Base-by-base conservation (phyloP, 2,797 vertebrate genomes). In the Decapterus maruadsi region DNA sequence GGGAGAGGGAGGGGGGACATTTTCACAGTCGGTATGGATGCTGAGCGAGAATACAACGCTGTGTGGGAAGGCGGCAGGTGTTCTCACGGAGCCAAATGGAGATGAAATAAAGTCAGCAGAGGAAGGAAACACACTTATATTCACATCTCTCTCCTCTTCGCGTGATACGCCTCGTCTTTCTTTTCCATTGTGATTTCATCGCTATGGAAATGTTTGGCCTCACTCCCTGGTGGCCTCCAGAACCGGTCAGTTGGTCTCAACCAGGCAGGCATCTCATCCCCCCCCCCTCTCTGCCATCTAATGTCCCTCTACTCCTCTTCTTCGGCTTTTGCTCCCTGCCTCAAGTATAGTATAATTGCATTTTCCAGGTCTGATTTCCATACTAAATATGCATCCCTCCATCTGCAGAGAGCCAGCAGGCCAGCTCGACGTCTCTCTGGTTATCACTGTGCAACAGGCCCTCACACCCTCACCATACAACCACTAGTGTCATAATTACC, bases 301-400 rank as follows among this genome's bases (percentile, higher is more conserved):
- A 83, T 79, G 71, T 80, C 75, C 77, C 77, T 59, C 73, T 42
- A 8, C 68, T 82, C 74, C 56, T 82, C 79, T 81, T 83, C 70
- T 61, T 70, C 60, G 77, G 54, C 78, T 78, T 86, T 87, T 62
- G 46, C 78, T 80, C 58, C 46, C 62, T 54, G 75, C 86, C 68
- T 83, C 82, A 73, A 84, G 80, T 87, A 80, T 74, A 80, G 75
- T 40, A 83, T 90, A 90, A 93, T 90, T 91, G 72, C 81, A 86
- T 89, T 86, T 89, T 80, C 83, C 70, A 67, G 83, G 29, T 78
- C 80, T 86, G 77, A 92, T 93, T 89, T 90, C 86, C 87, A 87
- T 87, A 86, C 79, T 90, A 90, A 92, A 92, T 84, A 85, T 81
- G 80, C 80, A 71, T 69, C 72, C 81, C 53, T 86, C 79, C 70